These are phyloP conservation scores for Perca schrenkii DNA, from an alignment of 2,113 vertebrate species.

Conservation along the genomic window DNA sequence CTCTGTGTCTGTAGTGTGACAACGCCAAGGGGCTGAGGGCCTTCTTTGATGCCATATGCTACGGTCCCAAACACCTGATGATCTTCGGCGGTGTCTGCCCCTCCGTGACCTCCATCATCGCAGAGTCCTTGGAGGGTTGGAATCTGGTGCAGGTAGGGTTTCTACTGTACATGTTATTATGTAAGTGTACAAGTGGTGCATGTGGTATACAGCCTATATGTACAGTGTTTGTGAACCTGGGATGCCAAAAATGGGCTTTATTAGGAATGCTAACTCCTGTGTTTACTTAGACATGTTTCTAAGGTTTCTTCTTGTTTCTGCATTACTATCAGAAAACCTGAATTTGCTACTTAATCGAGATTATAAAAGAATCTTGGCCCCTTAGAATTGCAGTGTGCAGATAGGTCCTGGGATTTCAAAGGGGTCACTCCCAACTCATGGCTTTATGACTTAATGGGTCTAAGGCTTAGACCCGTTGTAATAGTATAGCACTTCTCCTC, in stretches of 20 bases:
- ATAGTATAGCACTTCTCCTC: neutral
- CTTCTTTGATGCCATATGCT: slow-evolving; percentile 99
- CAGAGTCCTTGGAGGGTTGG: slow-evolving; percentile 97
- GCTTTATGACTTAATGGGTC: too few relatives aligned
- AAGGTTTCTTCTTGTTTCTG: neutral
- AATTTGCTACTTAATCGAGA: slow-evolving; percentile 20
- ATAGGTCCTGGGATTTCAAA: slow-evolving; percentile 35
- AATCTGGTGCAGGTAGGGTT: slow-evolving; percentile 97
- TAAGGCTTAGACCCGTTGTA: slow-evolving; percentile 25
- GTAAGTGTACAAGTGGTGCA: neutral
- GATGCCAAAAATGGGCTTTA: neutral
- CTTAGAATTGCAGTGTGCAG: slow-evolving; percentile 20
- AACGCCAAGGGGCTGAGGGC: slow-evolving; percentile 98
- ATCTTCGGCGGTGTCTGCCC: slow-evolving; percentile 99
- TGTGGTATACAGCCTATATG: neutral
- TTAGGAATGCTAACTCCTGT: neutral
- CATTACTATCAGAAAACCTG: slow-evolving; percentile 2
- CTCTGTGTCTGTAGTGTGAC: slow-evolving; percentile 88
- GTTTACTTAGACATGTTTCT: neutral
- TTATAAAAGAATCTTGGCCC: slow-evolving; percentile 6
- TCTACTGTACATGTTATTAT: neutral
- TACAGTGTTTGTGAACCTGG: neutral
- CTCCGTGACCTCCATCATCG: slow-evolving; percentile 98
- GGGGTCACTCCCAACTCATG: slow-evolving; percentile 42
- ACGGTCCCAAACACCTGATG: slow-evolving; percentile 98